Evolutionary conservation across 92 coral and sea anemone species (phyloP), one percentile per base, ranked within the genome.

Genomic region (Umimayanthus chanpuru): DNA sequence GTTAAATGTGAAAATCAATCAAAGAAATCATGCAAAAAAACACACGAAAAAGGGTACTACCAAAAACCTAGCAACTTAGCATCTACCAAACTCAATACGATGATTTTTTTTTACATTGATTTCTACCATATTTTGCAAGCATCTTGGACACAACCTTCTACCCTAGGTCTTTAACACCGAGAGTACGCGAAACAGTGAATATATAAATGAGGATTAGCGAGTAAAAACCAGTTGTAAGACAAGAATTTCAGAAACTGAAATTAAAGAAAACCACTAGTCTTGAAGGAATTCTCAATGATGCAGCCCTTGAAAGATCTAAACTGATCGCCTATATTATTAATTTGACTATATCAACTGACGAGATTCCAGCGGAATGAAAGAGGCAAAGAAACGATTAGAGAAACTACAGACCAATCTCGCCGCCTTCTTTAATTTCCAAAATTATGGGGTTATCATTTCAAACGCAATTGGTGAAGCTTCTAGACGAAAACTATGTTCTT

Each of bases 371-470:
- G 41, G 80, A 70, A 18, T 85, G 88, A 81, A 85, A 85, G 88
- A 73, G 88, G 72, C 25, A 80, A 80, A 16, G 72, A 44, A 73
- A 32, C 26, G 85, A 81, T 53, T 55, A 28, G 58, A 76, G 47
- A 16, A 74, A 53, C 21, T 85, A 85, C 76, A 79, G 88, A 14
- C 88, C 79, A 47, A 85, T 70, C 76, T 70, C 88, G 21, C 39
- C 71, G 15, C 88, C 71, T 43, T 80, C 88, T 23, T 8, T 85
- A 23, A n/a, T 85, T 29, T 91, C 91, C 5, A 91, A 91, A 49
- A 77, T 91, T 14, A 87, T 91, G 90, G 86, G 88, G 58, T 68
- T 88, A 28, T 88, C 88, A 4, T 23, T 88, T 53, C 93, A 32
- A 32, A 32, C 36, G 2, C 36, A 32, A 32, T 2, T 32, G 2